Base-by-base conservation (phyloP, 2,797 vertebrate species). In the Rhinella marina region DNA sequence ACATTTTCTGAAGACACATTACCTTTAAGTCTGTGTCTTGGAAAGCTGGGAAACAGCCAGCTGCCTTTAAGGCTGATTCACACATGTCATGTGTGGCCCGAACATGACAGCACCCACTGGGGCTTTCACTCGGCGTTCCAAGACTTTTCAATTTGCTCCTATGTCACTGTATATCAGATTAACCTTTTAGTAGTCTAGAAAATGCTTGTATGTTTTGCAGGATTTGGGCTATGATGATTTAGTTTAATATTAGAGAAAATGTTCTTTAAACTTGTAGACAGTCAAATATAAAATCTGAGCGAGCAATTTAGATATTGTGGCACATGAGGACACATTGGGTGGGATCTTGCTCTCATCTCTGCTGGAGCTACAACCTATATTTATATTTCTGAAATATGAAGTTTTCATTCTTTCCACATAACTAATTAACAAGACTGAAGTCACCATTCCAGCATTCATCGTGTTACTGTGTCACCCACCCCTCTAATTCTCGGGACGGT, bases 401-500 rank as follows among this genome's bases (percentile, higher is more conserved):
- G 61, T 78, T 88, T 84, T 83, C 59, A 78, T 66, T 88, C 73
- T 80, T 84, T 88, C 81, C 56, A 50, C 72, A 77, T 88, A 81
- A 56, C 59, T 78, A 70, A 88, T 84, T 84, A 86, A 68, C 52
- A 87, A 32, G 50, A 77, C 82, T 82, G 5, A 56, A 89, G 16
- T 61, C 70, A 25, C 75, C 72, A 82, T 86, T 82, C 68, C 78
- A 89, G 50, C 29, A 82, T 48, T 25, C 12, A 50, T 68, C 27
- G n/a, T 50, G 62, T 27, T 77, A 11, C 41, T 56, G 25, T 64
- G 79, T 88, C 84, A 89, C 79, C 59, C 84, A 89, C 79, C 72
- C 78, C 79, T 82, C 61, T 77, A 82, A 86, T 89, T 81, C 84
- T 64, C 80, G 82, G 59, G 61, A 82, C 76, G 80, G 88, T 83